Evolutionary conservation across 2,113 vertebrate species (phyloP).

Genomic region (Oreochromis niloticus): DNA sequence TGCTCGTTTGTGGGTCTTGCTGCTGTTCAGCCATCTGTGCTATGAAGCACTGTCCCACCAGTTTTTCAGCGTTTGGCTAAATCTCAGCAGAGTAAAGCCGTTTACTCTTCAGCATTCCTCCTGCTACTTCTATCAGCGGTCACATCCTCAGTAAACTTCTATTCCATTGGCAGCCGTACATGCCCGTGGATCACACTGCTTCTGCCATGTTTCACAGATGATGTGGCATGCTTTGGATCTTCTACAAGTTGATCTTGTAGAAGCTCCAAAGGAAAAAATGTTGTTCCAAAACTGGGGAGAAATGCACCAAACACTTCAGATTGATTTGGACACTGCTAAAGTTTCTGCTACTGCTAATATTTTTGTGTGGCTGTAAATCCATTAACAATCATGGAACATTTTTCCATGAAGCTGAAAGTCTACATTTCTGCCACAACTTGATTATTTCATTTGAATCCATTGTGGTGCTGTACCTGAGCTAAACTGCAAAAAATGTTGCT

Average conservation of each 20-base stretch:
- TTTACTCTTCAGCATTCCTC: not conserved
- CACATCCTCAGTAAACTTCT: not conserved
- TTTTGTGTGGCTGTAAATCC: not conserved
- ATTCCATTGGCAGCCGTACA: not conserved
- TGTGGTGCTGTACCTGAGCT: not conserved
- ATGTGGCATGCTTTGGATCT: not conserved
- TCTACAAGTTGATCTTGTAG: not conserved
- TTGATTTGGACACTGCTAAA: not conserved
- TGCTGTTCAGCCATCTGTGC: not conserved
- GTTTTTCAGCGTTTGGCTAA: not conserved
- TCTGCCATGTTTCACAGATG: not conserved
- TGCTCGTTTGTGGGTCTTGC: not conserved
- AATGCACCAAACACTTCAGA: not conserved
- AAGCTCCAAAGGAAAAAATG: not conserved
- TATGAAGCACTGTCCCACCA: not conserved
- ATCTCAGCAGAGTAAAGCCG: not conserved
- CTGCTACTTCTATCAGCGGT: not conserved
- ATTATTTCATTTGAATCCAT: not conserved
- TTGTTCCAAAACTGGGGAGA: not conserved
- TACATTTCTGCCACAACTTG: not conserved
- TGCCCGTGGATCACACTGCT: not conserved
- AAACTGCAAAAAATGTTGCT: fast-evolving
- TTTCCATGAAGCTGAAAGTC: not conserved
- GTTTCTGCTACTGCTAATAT: not conserved
- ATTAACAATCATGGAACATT: not conserved